phyloP scores from a whole-genome alignment of 2,113 vertebrate genomes.

The Muntiacus reevesi region DNA sequence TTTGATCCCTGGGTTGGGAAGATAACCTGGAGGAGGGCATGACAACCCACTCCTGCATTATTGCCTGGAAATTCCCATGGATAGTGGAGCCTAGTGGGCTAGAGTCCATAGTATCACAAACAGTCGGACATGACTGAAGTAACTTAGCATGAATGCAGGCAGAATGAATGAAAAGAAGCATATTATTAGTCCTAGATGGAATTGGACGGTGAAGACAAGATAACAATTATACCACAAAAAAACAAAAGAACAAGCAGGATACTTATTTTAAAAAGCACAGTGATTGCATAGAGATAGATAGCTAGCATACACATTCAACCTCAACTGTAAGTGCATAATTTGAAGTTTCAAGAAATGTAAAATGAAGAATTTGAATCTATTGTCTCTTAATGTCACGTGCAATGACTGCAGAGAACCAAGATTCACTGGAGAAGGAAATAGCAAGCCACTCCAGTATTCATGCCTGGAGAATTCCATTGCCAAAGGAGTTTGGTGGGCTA shows the following conservation, averaged over 20 bases:
- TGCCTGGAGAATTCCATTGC: background rate
- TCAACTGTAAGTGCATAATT: background rate
- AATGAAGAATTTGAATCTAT: background rate
- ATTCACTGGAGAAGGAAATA: background rate
- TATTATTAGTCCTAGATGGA: background rate
- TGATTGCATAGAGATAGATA: background rate
- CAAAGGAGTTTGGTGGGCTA: background rate
- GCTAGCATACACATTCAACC: background rate
- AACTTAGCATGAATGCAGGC: background rate
- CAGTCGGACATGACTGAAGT: background rate
- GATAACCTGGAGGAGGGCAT: background rate
- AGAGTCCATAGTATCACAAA: background rate
- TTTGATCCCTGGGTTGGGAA: background rate
- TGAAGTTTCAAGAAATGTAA: background rate
- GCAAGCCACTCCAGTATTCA: background rate
- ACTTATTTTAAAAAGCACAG: background rate
- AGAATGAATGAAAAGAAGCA: background rate
- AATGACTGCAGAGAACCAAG: background rate
- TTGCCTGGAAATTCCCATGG: background rate
- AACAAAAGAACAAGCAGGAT: background rate
- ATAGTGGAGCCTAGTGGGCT: background rate
- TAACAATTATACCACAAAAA: background rate
- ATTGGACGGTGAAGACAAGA: background rate
- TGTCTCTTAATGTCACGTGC: background rate
- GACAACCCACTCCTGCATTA: background rate